Evolutionary conservation across 2,888 invertebrate species (phyloP).

Genomic region (Sipunculus nudus): DNA sequence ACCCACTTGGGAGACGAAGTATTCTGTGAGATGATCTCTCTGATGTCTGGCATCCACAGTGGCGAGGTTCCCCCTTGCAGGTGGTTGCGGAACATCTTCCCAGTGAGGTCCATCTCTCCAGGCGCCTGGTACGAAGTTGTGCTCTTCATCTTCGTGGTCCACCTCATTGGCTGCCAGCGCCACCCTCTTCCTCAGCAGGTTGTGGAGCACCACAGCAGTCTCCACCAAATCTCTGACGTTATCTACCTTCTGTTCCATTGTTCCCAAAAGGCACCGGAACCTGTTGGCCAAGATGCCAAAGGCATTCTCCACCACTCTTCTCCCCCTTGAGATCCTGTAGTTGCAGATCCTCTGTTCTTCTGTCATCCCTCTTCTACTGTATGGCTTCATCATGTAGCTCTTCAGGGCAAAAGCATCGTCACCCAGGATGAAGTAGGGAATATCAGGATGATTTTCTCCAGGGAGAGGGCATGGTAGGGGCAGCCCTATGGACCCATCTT

Average conservation of each 20-base stretch:
- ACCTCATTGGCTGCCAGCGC: conserved; percentile 14
- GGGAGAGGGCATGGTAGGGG: conserved; percentile 19
- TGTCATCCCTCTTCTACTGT: not conserved
- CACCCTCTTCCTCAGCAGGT: conserved; percentile 24
- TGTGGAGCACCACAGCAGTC: conserved; percentile 25
- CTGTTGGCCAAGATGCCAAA: too few species aligned
- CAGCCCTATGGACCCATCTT: conserved; percentile 20
- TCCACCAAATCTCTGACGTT: conserved; percentile 19
- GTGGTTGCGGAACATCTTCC: too few species aligned
- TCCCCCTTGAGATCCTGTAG: not conserved
- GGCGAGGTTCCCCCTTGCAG: too few species aligned
- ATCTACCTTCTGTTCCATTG: conserved; percentile 15
- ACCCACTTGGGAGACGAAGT: too few species aligned
- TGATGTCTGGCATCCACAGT: too few species aligned
- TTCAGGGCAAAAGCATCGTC: conserved; percentile 9
- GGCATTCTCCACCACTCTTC: too few species aligned
- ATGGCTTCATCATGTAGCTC: conserved; percentile 7
- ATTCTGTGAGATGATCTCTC: too few species aligned
- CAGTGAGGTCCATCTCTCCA: too few species aligned
- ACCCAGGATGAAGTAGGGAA: conserved; percentile 17
- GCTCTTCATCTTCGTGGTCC: conserved; percentile 29
- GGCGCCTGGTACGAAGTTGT: conserved; percentile 21
- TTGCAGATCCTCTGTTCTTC: not conserved
- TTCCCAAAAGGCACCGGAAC: not conserved
- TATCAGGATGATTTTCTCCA: not conserved